These are phyloP conservation scores for Trididemnum clinides DNA, from an alignment of 23 tunicate species.

Conservation along the genomic window DNA sequence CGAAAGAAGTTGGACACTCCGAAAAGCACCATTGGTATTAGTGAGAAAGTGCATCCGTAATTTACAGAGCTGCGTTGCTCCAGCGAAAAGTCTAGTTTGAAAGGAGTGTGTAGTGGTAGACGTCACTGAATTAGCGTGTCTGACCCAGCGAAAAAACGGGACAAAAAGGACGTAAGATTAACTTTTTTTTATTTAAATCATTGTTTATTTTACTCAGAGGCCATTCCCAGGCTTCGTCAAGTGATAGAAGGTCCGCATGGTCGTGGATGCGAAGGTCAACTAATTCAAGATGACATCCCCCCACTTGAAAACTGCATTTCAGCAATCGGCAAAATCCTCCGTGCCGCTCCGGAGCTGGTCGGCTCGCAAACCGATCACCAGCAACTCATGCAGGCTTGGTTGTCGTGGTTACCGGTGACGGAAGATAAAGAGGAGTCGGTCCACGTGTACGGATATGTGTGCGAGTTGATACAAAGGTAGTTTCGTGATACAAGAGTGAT, in stretches of 20 bases:
- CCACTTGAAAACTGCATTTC: constrained; percentile 97
- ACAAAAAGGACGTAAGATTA: too few species aligned
- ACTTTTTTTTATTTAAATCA: too few species aligned
- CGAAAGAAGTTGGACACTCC: too few species aligned
- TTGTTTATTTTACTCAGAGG: constrained; percentile 47
- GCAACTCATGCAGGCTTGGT: constrained; percentile 68
- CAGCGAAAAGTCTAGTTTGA: too few species aligned
- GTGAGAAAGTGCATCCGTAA: too few species aligned
- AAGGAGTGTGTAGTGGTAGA: too few species aligned
- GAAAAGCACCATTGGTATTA: too few species aligned
- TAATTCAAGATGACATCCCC: constrained; percentile 81
- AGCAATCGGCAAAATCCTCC: constrained; percentile 87
- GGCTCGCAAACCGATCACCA: constrained; percentile 30
- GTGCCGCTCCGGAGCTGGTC: constrained; percentile 61
- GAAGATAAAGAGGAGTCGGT: constrained; percentile 96
- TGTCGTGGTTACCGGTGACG: constrained; percentile 98
- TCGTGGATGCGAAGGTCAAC: constrained; percentile 36
- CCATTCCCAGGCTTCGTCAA: constrained; percentile 66
- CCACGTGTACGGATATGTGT: constrained; percentile 81
- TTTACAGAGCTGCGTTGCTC: too few species aligned
- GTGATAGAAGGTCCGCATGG: constrained; percentile 96
- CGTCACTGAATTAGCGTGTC: too few species aligned
- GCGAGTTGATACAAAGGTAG: constrained; percentile 91
- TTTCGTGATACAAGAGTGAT: too few species aligned
- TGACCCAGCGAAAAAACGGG: too few species aligned